Percentiles rank a stretch among this genome's conserved stretches.
phyloP scores from a whole-genome alignment of 2,113 vertebrate species.

The Taxidea taxus region DNA sequence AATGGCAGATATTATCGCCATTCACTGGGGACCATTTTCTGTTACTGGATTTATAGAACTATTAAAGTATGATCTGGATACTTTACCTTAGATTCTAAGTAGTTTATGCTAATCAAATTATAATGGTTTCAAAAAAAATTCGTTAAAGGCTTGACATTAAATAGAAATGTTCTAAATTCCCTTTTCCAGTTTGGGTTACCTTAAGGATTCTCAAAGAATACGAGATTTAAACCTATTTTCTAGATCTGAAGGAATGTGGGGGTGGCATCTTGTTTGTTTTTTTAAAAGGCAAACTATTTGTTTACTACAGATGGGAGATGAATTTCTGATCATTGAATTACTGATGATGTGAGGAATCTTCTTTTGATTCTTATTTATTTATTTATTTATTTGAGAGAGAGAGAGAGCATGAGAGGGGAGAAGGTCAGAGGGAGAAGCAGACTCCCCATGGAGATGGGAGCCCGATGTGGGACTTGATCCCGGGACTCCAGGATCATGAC shows the following conservation, averaged over 20 bases:
- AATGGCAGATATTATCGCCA: neutral
- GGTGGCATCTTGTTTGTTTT: neutral
- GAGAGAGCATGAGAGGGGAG: too few species aligned
- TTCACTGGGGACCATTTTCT: neutral
- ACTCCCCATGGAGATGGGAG: too few species aligned
- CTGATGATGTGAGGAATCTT: neutral
- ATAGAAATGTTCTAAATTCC: neutral
- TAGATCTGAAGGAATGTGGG: neutral
- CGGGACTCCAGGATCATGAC: too few species aligned
- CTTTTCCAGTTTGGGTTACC: neutral
- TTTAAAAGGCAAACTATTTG: neutral
- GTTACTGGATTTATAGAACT: neutral
- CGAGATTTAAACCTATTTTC: neutral
- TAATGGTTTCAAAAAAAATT: neutral
- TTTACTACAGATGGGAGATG: neutral
- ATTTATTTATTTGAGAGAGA: too few species aligned
- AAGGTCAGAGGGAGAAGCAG: too few species aligned
- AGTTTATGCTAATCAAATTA: constrained; percentile 10
- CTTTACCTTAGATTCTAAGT: neutral
- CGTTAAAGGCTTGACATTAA: neutral
- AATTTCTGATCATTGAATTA: constrained; percentile 28
- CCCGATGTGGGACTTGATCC: too few species aligned
- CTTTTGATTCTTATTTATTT: neutral
- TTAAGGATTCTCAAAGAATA: neutral
- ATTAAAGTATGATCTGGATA: neutral